phyloP scores from a whole-genome alignment of 2,113 vertebrate species.

The Perognathus longimembris region DNA sequence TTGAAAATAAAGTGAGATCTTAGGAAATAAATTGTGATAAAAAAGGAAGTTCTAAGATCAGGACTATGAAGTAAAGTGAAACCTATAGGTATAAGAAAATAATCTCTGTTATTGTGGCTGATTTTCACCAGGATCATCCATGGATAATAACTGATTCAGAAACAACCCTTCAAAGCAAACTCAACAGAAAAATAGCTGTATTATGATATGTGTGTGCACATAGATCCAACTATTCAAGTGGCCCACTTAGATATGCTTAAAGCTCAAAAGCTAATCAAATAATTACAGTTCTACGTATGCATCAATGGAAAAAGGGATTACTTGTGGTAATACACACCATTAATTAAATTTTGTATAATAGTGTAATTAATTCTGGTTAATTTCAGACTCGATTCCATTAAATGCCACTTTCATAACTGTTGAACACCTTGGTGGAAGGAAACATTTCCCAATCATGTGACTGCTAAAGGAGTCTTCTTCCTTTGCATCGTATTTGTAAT shows the following conservation, averaged over 20 bases:
- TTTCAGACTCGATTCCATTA: background rate
- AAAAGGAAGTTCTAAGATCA: background rate
- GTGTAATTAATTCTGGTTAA: constrained; percentile 16
- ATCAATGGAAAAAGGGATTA: constrained; percentile 63
- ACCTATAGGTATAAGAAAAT: background rate
- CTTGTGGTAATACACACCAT: constrained; percentile 22
- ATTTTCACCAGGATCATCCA: background rate
- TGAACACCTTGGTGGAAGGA: background rate
- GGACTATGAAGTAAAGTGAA: background rate
- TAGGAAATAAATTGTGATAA: background rate
- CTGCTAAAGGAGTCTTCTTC: background rate
- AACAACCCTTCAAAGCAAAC: background rate
- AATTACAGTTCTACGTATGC: constrained; percentile 55
- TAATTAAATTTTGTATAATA: background rate
- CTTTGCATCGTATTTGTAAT: constrained; percentile 5
- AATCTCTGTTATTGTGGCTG: accelerated
- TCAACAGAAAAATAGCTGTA: background rate
- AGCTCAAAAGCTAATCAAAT: constrained; percentile 64
- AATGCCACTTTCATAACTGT: background rate
- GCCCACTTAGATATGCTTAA: background rate
- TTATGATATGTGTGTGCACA: background rate
- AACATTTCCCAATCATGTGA: background rate
- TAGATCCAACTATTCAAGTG: background rate
- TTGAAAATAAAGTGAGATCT: constrained; percentile 39
- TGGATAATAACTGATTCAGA: background rate